Base-by-base conservation (phyloP, 2,113 vertebrate genomes). In the Isichthys henryi region DNA sequence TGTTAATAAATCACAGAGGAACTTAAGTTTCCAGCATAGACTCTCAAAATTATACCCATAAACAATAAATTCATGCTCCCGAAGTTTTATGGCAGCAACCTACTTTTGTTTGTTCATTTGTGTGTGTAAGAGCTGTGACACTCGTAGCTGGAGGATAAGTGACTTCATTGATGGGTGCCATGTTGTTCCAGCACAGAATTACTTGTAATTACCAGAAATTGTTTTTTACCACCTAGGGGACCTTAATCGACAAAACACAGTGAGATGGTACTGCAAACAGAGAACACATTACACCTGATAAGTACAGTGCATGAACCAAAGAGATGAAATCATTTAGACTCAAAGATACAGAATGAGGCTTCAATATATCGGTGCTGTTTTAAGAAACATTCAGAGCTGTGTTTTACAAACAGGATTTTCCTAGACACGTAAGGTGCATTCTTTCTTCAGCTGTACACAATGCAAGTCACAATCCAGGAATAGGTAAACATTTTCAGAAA, bases 131-230 rank as follows among this genome's bases (percentile, higher is more conserved):
- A 46, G 15, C 43, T n/a, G 7, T 48, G 80, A 83, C 23, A 23
- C 43, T 83, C 19, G 0, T 10, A 11, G 21, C 35, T 91, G 92
- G 91, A 91, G 11, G 92, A 88, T 88, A 88, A 93, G 90, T 93
- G 94, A 93, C 92, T n/a, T 83, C 45, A 48, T n/a, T 83, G 80
- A 45, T 83, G 21, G 19, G 7, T 87, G 92, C 91, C 92, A 93
- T 93, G 94, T 91, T 80, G 84, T 48, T 92, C 93, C 92, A 93
- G 94, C 93, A 94, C 92, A 93, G 92, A 92, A 91, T 92, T 93
- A 94, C 90, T 93, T 89, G 94, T 94, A 94, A 96, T 96, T 94
- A 95, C 91, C 92, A 89, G 35, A 95, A 92, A 92, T 89, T 48
- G 31, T 83, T 23, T 91, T 86, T n/a, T 91, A 92, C 92, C 93